Percentiles rank a stretch among this genome's conserved stretches.
phyloP scores from a whole-genome alignment of 2,797 vertebrate species.

The Crocodylus rhombifer region DNA sequence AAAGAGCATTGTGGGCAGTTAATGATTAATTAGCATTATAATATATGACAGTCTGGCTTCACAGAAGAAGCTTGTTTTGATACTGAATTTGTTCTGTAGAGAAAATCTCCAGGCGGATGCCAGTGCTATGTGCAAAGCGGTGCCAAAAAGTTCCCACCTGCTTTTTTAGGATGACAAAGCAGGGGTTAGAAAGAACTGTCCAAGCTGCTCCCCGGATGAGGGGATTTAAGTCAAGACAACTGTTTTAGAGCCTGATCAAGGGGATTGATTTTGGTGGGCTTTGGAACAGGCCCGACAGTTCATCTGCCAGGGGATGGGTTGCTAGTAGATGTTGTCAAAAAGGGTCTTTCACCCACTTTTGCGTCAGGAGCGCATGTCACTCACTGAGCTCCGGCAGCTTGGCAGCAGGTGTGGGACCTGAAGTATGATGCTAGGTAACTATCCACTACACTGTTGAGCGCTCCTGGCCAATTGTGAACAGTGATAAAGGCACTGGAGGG shows the following conservation, averaged over 20 bases:
- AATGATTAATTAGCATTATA: conserved; percentile 63
- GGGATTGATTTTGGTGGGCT: accelerated
- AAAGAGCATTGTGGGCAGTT: conserved; percentile 48
- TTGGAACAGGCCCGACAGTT: not conserved
- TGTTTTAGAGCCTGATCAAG: not conserved
- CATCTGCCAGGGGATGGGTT: not conserved
- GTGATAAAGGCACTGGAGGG: not conserved
- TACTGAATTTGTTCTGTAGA: not conserved
- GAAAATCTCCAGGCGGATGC: conserved; percentile 15
- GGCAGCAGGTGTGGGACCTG: not conserved
- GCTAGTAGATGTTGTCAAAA: accelerated
- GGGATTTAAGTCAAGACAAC: not conserved
- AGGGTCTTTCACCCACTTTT: not conserved
- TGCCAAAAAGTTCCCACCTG: not conserved
- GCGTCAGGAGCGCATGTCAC: not conserved
- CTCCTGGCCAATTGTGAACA: not conserved
- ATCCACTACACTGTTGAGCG: not conserved
- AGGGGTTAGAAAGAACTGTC: not conserved
- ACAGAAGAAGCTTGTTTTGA: conserved; percentile 21
- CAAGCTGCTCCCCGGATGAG: not conserved
- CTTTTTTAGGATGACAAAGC: not conserved
- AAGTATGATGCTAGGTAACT: not conserved
- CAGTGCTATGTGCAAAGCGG: not conserved
- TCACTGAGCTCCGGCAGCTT: not conserved
- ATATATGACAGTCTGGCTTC: conserved; percentile 22